Base-by-base conservation (phyloP, 2,113 vertebrate genomes). In the Passer domesticus region DNA sequence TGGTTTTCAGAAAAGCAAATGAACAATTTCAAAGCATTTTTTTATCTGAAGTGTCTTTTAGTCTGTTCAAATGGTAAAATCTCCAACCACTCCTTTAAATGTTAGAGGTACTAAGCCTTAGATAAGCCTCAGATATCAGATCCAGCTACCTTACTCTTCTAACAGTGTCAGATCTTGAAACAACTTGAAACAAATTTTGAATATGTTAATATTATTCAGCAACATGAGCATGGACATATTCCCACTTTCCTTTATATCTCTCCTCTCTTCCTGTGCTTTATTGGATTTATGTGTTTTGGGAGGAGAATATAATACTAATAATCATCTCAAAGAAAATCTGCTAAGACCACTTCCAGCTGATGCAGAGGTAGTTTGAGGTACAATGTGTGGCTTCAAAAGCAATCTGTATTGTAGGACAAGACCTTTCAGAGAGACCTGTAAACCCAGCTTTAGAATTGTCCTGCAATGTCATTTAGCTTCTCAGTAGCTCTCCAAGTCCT, bases 1-100 rank as follows among this genome's bases (percentile, higher is more conserved):
- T 55, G 70, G 37, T 15, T 86, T 91, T 47, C 66, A 82, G 80
- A 95, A 96, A 79, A 60, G 3, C 21, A 94, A 93, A 90, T 75
- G 91, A 66, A 82, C 2, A 46, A 37, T 62, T 97, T 82, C 47
- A 93, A 83, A 84, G 58, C 4, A 43, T 70, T 85, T 95, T 52
- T 62, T 55, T 56, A 4, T 75, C 31, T 76, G 24, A 24, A 64
- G 24, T 43, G 17, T 6, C 59, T 75, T 92, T 85, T 74, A 56
- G 80, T 47, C 10, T 59, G 76, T 18, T 92, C 25, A 75, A 49
- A 87, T 28, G 15, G 17, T 30, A 49, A 63, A 55, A 24, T 73
- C 50, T 31, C 10, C 27, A 47, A 55, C 24, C 24, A 39, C 3
- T 50, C 44, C 22, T 81, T 53, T 33, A 58, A 70, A 59, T 53